Evolutionary conservation across 2,888 invertebrate species (phyloP).

Genomic region (Smittia aterrima): DNA sequence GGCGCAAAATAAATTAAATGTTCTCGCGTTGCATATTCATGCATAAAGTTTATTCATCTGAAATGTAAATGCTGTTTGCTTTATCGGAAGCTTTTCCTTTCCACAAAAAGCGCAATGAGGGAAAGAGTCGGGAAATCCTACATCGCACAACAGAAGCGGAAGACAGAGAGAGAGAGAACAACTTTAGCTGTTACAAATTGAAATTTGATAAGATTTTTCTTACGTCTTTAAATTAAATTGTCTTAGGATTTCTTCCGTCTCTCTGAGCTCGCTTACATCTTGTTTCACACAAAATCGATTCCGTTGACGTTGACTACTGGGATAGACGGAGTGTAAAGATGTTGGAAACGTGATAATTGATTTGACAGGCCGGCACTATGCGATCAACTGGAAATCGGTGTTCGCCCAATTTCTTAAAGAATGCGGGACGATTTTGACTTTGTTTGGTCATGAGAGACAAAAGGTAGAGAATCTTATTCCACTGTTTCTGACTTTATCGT

Average conservation of each 20-base stretch:
- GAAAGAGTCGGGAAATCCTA: neutral
- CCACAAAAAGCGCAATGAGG: too few species aligned
- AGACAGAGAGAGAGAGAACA: neutral
- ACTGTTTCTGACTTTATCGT: neutral
- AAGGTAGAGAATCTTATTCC: too few species aligned
- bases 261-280: neutral
- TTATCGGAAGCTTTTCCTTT: neutral
- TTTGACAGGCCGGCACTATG: constrained; percentile 18
- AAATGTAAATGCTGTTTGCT: neutral
- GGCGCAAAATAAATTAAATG: neutral
- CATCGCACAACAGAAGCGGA: neutral
- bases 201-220: constrained; percentile 1
- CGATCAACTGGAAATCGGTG: neutral
- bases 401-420: neutral
- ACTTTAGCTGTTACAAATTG: constrained; percentile 3
- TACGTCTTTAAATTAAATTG: neutral
- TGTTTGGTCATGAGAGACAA: too few species aligned
- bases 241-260: neutral
- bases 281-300: constrained; percentile 1
- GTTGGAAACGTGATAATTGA: constrained; percentile 29
- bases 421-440: neutral
- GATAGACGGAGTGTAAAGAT: neutral
- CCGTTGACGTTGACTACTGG: neutral
- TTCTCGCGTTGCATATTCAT: neutral
- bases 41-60: constrained; percentile 1